phyloP scores from a whole-genome alignment of 2,113 vertebrate species.

The Phalacrocorax carbo region DNA sequence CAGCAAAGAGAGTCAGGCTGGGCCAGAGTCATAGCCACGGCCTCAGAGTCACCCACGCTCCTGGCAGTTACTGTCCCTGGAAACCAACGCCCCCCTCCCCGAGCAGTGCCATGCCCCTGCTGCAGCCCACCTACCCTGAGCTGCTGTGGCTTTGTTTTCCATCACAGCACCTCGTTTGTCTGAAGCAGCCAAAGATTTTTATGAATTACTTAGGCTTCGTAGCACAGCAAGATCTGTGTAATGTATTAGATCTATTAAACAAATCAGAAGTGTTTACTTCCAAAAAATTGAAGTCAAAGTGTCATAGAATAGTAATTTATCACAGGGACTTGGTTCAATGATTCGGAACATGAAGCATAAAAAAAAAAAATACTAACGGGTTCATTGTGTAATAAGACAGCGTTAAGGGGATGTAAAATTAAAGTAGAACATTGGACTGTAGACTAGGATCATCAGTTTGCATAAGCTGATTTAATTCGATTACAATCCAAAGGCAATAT shows the following conservation, averaged over 20 bases:
- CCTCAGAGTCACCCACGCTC: background rate
- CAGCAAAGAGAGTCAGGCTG: background rate
- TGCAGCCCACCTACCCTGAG: background rate
- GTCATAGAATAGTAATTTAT: constrained; percentile 50
- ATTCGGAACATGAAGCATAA: constrained; percentile 17
- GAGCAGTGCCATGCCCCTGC: background rate
- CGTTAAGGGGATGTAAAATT: background rate
- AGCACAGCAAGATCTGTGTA: background rate
- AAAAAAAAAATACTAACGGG: background rate
- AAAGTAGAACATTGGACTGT: background rate
- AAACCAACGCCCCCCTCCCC: background rate
- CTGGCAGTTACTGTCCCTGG: background rate
- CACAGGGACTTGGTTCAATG: constrained; percentile 28
- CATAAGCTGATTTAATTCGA: background rate
- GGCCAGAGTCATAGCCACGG: background rate
- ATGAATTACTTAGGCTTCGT: background rate
- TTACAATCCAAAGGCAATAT: background rate
- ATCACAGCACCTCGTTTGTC: background rate
- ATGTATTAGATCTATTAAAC: constrained; percentile 38
- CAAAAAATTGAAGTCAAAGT: constrained; percentile 46
- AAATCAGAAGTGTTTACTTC: constrained; percentile 52
- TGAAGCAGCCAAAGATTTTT: background rate
- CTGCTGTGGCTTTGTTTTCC: background rate
- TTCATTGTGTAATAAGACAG: background rate
- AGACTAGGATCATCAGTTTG: background rate